A percentile compares a stretch with the other conserved stretches of the same genome.
Conservation (phyloP, 1,140 invertebrate genomes). For the Chrysoperla carnea region DNA sequence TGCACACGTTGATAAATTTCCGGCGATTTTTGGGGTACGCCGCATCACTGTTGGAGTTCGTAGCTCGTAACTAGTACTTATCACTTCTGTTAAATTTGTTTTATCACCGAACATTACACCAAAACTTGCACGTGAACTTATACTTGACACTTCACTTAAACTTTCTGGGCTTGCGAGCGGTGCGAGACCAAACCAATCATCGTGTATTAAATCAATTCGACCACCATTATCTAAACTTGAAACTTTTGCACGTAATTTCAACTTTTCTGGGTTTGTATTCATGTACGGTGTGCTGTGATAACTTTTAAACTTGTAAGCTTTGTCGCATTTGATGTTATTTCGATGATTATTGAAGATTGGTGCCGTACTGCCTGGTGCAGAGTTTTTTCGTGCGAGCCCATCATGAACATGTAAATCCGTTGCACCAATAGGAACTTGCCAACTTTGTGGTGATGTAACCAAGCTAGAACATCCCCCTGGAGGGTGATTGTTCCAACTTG, state of each 20-base stretch:
- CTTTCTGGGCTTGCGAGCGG: slow-evolving; percentile 75
- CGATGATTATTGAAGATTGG: slow-evolving; percentile 1
- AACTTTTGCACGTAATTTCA: background rate
- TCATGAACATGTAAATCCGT: too few relatives aligned
- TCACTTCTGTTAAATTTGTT: slow-evolving; percentile 9
- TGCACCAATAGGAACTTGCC: too few relatives aligned
- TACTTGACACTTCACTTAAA: slow-evolving; percentile 59
- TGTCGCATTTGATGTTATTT: slow-evolving; percentile 9
- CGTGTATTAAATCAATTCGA: slow-evolving; percentile 30
- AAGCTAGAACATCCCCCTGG: background rate
- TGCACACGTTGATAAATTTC: slow-evolving; percentile 42
- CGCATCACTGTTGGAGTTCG: slow-evolving; percentile 34
- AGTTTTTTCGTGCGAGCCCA: too few relatives aligned
- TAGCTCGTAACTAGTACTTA: slow-evolving; percentile 17
- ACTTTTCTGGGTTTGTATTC: background rate
- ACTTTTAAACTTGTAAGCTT: slow-evolving; percentile 13
- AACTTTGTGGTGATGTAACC: background rate
- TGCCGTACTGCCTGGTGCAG: too few relatives aligned
- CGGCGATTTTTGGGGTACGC: slow-evolving; percentile 42
- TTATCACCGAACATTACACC: slow-evolving; percentile 19
- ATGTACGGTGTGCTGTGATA: slow-evolving; percentile 9
- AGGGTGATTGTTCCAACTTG: background rate
- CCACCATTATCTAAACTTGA: slow-evolving; percentile 2
- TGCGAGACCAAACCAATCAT: slow-evolving; percentile 49
- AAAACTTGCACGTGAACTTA: slow-evolving; percentile 30